Conservation (phyloP, 2,797 vertebrate genomes). For the Micromesistius poutassou region DNA sequence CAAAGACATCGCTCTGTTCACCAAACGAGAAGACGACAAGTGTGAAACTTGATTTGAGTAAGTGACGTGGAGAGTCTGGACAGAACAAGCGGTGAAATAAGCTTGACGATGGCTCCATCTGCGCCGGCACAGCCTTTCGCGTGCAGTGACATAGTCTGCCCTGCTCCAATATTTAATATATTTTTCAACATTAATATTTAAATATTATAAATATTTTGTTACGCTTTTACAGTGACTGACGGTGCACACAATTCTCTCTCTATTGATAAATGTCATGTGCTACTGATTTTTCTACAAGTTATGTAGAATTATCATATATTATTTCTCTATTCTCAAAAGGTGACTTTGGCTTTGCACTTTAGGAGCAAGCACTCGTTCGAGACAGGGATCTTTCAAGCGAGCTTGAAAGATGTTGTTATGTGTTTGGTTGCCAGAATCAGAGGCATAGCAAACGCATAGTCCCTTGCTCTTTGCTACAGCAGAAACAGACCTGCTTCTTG, state of each 20-base stretch:
- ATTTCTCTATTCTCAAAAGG: neutral
- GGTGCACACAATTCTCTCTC: neutral
- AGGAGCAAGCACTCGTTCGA: neutral
- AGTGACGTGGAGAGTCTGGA: neutral
- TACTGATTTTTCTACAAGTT: neutral
- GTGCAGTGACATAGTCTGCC: neutral
- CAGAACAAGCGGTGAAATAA: neutral
- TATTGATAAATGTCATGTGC: neutral
- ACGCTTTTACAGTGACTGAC: constrained; percentile 23
- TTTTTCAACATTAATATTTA: constrained; percentile 11
- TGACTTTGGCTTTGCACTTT: neutral
- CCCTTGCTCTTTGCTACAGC: neutral
- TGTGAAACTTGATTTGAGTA: neutral
- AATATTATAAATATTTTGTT: constrained; percentile 14
- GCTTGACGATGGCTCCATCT: neutral
- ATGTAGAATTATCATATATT: neutral
- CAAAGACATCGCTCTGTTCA: neutral
- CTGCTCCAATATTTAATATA: constrained; percentile 17
- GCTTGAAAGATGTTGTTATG: neutral
- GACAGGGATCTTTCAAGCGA: neutral
- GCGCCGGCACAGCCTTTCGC: neutral
- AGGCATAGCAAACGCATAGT: neutral
- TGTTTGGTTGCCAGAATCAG: neutral
- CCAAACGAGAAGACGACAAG: neutral
- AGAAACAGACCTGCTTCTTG: constrained; percentile 1